phyloP scores from a whole-genome alignment of 2,888 invertebrate genomes.

The Litoditis marina region DNA sequence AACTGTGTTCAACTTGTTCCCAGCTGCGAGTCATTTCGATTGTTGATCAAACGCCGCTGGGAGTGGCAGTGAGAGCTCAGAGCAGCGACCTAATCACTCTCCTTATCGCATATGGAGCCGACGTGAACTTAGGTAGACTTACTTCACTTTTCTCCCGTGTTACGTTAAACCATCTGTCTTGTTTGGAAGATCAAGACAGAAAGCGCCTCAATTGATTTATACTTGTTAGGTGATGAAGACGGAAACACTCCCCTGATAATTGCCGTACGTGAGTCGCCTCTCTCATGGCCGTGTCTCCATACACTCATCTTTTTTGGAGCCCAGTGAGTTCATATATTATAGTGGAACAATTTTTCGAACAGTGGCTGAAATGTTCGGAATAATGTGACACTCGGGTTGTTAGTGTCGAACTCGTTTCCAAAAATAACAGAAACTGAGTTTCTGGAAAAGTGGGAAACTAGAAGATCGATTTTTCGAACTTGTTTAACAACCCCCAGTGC shows the following conservation, averaged over 20 bases:
- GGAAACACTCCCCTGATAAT: slow-evolving; percentile 70
- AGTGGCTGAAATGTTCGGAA: too few relatives aligned
- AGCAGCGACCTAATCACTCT: slow-evolving; percentile 67
- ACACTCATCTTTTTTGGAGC: slow-evolving; percentile 59
- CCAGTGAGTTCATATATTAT: slow-evolving; percentile 30
- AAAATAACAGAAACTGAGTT: too few relatives aligned
- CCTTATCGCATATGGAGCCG: slow-evolving; percentile 68
- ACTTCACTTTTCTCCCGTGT: too few relatives aligned
- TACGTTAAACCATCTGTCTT: too few relatives aligned
- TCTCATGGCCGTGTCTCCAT: slow-evolving; percentile 65
- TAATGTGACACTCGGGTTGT: too few relatives aligned
- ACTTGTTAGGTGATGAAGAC: slow-evolving; percentile 64
- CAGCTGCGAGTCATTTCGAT: slow-evolving; percentile 65
- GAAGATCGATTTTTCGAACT: too few relatives aligned
- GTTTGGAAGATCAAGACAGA: too few relatives aligned
- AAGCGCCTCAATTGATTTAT: too few relatives aligned
- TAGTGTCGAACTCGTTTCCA: too few relatives aligned
- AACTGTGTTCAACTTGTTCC: slow-evolving; percentile 65
- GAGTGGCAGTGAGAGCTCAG: slow-evolving; percentile 67
- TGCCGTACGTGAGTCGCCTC: slow-evolving; percentile 67
- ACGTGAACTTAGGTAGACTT: slow-evolving; percentile 63
- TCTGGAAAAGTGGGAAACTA: too few relatives aligned
- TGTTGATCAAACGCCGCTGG: slow-evolving; percentile 67
- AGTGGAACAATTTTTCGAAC: too few relatives aligned
- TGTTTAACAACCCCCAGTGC: too few relatives aligned